These are phyloP conservation scores for Prosopocoilus inquinatus DNA, from an alignment of 2,888 invertebrate species.

Conservation along the genomic window DNA sequence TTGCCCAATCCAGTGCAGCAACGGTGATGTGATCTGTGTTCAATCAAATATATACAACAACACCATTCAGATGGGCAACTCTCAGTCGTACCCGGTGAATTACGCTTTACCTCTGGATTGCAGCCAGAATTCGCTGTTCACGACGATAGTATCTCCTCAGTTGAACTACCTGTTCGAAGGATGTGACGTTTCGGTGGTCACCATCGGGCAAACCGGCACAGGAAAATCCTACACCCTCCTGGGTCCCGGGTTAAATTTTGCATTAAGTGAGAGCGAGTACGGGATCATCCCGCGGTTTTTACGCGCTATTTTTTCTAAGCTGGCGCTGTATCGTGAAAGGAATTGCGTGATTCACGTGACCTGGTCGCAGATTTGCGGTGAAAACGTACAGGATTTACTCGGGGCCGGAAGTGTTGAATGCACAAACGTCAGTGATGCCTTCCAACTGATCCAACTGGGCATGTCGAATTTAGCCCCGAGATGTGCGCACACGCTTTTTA, in stretches of 20 bases:
- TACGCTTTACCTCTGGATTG: slow-evolving; percentile 60
- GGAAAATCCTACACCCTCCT: slow-evolving; percentile 74
- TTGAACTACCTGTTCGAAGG: slow-evolving; percentile 69
- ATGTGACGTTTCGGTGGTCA: slow-evolving; percentile 72
- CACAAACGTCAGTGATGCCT: slow-evolving; percentile 63
- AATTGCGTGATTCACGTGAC: slow-evolving; percentile 67
- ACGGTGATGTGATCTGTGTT: slow-evolving; percentile 58
- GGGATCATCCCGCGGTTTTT: slow-evolving; percentile 71
- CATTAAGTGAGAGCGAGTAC: slow-evolving; percentile 66
- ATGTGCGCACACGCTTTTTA: slow-evolving; percentile 66
- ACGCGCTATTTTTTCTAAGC: slow-evolving; percentile 67
- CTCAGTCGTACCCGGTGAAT: slow-evolving; percentile 58
- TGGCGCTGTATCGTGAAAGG: slow-evolving; percentile 63
- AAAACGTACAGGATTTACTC: slow-evolving; percentile 59
- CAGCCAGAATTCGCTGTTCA: slow-evolving; percentile 63
- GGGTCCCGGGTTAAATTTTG: slow-evolving; percentile 64
- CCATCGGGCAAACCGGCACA: slow-evolving; percentile 62
- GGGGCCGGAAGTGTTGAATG: slow-evolving; percentile 61
- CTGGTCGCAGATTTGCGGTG: slow-evolving; percentile 72
- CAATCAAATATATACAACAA: slow-evolving; percentile 60
- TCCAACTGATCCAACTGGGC: slow-evolving; percentile 68
- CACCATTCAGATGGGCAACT: slow-evolving; percentile 60
- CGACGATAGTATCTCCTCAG: slow-evolving; percentile 64
- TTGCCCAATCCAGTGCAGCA: slow-evolving; percentile 57
- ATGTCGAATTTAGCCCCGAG: slow-evolving; percentile 60